Conservation (phyloP, 1,140 invertebrate genomes). For the Streblospio benedicti region DNA sequence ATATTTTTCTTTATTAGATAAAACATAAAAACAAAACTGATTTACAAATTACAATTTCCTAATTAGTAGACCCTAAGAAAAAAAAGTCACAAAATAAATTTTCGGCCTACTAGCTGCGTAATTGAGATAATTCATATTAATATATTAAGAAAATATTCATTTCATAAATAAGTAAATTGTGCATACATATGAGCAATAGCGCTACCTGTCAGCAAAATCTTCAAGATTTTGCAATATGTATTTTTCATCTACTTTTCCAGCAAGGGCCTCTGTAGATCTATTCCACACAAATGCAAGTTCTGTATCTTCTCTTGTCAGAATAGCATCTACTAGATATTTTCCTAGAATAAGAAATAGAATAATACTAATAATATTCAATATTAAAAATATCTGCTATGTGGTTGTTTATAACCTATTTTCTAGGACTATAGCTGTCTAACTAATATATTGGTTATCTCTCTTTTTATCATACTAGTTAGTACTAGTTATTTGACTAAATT, state of each 20-base stretch:
- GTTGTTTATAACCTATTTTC: too few species aligned
- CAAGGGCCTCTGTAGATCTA: constrained; percentile 37
- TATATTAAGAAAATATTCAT: not conserved
- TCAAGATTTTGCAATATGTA: constrained; percentile 42
- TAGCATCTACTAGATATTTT: constrained; percentile 46
- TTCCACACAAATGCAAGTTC: constrained; percentile 55
- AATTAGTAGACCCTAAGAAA: not conserved
- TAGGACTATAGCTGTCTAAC: too few species aligned
- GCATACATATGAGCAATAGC: not conserved
- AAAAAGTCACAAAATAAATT: too few species aligned
- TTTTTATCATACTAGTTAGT: too few species aligned
- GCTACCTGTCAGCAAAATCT: constrained; percentile 31
- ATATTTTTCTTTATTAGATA: constrained; percentile 14
- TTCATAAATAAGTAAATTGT: not conserved
- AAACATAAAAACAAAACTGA: constrained; percentile 8
- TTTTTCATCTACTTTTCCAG: constrained; percentile 31
- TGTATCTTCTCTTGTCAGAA: constrained; percentile 38
- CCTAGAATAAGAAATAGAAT: constrained; percentile 31
- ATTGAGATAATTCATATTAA: too few species aligned
- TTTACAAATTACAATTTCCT: not conserved
- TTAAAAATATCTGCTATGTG: too few species aligned
- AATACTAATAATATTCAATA: not conserved
- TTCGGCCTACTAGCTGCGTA: too few species aligned
- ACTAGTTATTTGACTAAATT: not conserved
- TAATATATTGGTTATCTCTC: too few species aligned